Base-by-base conservation (phyloP, 2,888 invertebrate species). In the Sesia bembeciformis region DNA sequence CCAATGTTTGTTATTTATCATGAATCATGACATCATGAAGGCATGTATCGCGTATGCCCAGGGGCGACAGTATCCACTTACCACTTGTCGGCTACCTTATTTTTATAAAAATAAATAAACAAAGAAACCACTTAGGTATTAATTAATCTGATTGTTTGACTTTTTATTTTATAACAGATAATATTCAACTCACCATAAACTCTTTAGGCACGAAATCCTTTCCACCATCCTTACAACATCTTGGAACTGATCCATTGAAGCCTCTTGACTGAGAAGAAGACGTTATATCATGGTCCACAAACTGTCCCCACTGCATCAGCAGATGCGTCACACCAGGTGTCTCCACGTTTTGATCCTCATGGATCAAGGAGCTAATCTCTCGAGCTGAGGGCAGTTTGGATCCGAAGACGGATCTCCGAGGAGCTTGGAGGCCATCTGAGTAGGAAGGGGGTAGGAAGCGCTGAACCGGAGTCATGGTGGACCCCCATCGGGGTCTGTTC, bases 271-370 rank as follows among this genome's bases (percentile, higher is more conserved):
- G 95, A 0, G 94, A 94, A 4, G 94, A 93, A 0, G 94, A 93
- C 49, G 95, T 96, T 60, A 97, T 84, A 73, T 97, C 97, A 68
- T 97, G 97, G 72, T 97, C 97, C 56, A 97, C 71, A 64, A 97
- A 94, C 80, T 97, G 97, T 0, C 97, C 97, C 95, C 97, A 97
- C 74, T 97, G 97, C 92, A 96, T 96, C 57, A 96, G 91, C 91
- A 95, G 93, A 62, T 95, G 93, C 0, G 95, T 95, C 5, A 96
- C 90, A 0, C 92, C 91, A 0, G 91, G 90, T 4, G 93, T 91
- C 61, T 94, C 94, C 0, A 90, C 90, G 64, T 93, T 92, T 60
- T 90, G 90, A 63, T 91, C 89, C 59, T 89, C 84, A 63, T 94
- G 94, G 41, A 89, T 91, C 3, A 90, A 70, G 5, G 93, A 86